Percentiles rank a stretch among this genome's conserved stretches.
phyloP scores from a whole-genome alignment of 2,797 vertebrate species.

The Danio jaintianensis region DNA sequence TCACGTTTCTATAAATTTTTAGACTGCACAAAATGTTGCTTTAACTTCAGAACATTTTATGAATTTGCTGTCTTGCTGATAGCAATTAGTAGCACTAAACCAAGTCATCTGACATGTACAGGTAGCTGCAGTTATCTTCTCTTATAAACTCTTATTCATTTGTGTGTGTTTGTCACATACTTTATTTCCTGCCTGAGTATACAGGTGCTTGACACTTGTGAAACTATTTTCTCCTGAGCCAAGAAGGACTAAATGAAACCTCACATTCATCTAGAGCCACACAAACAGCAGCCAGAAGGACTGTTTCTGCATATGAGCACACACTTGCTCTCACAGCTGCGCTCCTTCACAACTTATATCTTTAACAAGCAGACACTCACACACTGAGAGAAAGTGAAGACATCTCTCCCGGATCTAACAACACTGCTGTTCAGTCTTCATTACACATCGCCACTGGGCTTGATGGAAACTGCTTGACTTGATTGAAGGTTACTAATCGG shows the following conservation, averaged over 20 bases:
- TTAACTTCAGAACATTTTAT: background rate
- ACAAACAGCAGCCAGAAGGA: slow-evolving; percentile 20
- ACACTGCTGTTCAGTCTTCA: slow-evolving; percentile 26
- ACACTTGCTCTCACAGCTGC: background rate
- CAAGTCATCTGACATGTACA: background rate
- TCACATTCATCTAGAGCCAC: slow-evolving; percentile 4
- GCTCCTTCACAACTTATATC: slow-evolving; percentile 1
- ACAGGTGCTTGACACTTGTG: slow-evolving; percentile 18
- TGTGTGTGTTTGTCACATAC: background rate
- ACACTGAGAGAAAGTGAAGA: slow-evolving; percentile 27
- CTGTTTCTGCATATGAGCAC: background rate
- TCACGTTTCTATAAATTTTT: too few species aligned
- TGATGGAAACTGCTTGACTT: slow-evolving; percentile 20
- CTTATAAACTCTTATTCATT: background rate
- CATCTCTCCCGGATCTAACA: slow-evolving; percentile 11
- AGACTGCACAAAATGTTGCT: too few species aligned
- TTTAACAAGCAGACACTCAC: slow-evolving; percentile 37
- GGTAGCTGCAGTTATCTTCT: background rate
- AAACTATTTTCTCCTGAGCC: background rate
- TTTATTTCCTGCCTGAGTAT: background rate
- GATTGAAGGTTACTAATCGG: slow-evolving; percentile 41
- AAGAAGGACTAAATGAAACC: background rate
- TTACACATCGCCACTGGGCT: slow-evolving; percentile 6
- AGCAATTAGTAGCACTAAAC: background rate
- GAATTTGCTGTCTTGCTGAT: background rate